Evolutionary conservation across 2,888 invertebrate genomes (phyloP), one percentile per base, ranked within the genome.

Genomic region (Cotesia congregata): DNA sequence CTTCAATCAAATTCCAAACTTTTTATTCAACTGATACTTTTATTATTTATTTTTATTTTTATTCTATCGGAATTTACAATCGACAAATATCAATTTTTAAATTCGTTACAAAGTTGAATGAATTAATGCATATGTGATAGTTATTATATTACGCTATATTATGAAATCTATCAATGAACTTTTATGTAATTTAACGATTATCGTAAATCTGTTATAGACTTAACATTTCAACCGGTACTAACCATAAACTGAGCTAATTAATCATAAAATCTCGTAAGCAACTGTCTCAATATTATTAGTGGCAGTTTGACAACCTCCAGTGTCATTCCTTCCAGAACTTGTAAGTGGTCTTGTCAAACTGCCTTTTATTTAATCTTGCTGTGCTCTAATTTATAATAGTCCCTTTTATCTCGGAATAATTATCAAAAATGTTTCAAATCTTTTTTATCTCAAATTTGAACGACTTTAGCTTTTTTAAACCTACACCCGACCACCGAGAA

Each of bases 311-410:
- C 50, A 50, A 50, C 50, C 12, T 50, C 9, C 3, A 50, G 50
- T 50, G 12, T 50, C 12, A 50, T 50, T 50, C 50, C 3, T 50
- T 50, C 12, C 3, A 50, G 50, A 50, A 50, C 50, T 50, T 50
- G 50, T 50, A 50, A 50, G 50, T 50, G 50, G 50, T 50, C 50
- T 50, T 50, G 50, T 50, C 50, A 50, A 50, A 50, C 50, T 50
- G 12, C 12, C 50, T 50, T 50, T 50, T 50, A 50, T 50, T 7
- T 12, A 50, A 50, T 50, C 12, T 50, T 50, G 7, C 12, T 12
- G 2, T 50, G 50, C 50, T 50, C 50, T 50, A 50, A 50, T 50
- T 50, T 50, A 50, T 50, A 41, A 41, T 41, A 50, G 50, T 50
- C 50, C 50, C 12, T 12, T 6, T 50, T 50, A 50, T 50, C 50